Evolutionary conservation across 2,113 vertebrate genomes (phyloP).

Genomic region (Aspiorhynchus laticeps): DNA sequence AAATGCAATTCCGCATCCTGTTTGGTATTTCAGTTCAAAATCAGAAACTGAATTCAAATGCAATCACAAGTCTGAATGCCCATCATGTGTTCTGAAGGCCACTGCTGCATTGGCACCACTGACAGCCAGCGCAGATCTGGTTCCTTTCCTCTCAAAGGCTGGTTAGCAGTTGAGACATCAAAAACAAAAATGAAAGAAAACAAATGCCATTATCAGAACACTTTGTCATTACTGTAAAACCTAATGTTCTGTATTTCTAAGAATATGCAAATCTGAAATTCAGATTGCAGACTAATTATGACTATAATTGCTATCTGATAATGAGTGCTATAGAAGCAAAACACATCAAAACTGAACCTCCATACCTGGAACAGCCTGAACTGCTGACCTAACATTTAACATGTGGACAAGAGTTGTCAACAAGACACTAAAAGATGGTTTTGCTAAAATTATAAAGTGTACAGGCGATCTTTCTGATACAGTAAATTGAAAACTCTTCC

Average conservation of each 20-base stretch:
- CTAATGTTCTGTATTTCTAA: not conserved
- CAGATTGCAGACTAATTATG: not conserved
- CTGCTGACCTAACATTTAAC: not conserved
- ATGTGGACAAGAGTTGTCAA: constrained; percentile 28
- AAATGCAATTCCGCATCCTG: not conserved
- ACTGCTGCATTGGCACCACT: not conserved
- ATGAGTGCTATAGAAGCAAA: not conserved
- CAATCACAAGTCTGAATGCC: not conserved
- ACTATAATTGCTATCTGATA: not conserved
- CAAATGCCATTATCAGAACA: not conserved
- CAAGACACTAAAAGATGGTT: not conserved
- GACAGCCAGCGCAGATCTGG: not conserved
- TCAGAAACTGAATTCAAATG: not conserved
- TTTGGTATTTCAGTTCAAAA: not conserved
- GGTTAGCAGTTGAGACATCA: not conserved
- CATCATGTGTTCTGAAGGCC: not conserved
- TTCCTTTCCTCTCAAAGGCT: not conserved
- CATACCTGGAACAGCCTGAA: not conserved
- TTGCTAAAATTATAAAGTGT: not conserved
- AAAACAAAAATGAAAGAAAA: not conserved
- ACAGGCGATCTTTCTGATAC: not conserved
- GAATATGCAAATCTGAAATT: constrained; percentile 17
- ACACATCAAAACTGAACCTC: not conserved
- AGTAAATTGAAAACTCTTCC: not conserved
- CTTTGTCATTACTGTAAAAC: not conserved